These are phyloP conservation scores for Calephelis virginiensis DNA, from an alignment of 1,140 invertebrate species.

Conservation along the genomic window DNA sequence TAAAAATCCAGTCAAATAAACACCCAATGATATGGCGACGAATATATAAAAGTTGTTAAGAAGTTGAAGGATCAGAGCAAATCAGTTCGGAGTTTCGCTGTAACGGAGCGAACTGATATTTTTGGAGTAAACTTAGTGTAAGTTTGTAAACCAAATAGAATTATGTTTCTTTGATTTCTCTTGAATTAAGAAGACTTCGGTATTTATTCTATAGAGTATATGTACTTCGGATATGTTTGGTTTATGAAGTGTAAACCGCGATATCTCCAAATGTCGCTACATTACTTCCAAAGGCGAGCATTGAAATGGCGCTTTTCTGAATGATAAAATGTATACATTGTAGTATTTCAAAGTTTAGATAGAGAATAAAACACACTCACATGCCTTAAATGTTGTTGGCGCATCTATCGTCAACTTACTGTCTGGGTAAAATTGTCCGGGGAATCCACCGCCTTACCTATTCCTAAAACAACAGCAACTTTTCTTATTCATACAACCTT, in stretches of 20 bases:
- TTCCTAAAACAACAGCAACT: too few relatives aligned
- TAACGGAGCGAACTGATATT: conserved; percentile 29
- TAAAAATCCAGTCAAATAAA: neutral
- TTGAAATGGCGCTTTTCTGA: neutral
- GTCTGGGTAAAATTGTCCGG: too few relatives aligned
- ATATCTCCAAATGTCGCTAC: conserved; percentile 46
- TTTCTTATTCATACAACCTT: too few relatives aligned
- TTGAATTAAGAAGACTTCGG: conserved; percentile 32
- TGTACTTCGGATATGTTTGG: conserved; percentile 40
- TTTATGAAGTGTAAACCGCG: conserved; percentile 58
- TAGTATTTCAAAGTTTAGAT: neutral
- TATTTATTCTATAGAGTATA: conserved; percentile 47
- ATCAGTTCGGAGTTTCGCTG: too few relatives aligned
- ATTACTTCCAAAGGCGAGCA: conserved; percentile 31
- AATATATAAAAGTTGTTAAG: neutral
- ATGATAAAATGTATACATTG: neutral
- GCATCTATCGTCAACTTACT: too few relatives aligned
- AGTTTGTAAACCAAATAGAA: conserved; percentile 29
- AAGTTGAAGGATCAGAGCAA: too few relatives aligned
- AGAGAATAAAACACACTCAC: too few relatives aligned
- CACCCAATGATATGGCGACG: conserved; percentile 1
- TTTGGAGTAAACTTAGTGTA: conserved; percentile 41
- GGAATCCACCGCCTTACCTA: too few relatives aligned
- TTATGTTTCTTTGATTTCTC: too few relatives aligned
- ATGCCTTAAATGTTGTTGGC: too few relatives aligned